phyloP scores from a whole-genome alignment of 2,888 invertebrate species.

The Caenorhabditis doughertyi region DNA sequence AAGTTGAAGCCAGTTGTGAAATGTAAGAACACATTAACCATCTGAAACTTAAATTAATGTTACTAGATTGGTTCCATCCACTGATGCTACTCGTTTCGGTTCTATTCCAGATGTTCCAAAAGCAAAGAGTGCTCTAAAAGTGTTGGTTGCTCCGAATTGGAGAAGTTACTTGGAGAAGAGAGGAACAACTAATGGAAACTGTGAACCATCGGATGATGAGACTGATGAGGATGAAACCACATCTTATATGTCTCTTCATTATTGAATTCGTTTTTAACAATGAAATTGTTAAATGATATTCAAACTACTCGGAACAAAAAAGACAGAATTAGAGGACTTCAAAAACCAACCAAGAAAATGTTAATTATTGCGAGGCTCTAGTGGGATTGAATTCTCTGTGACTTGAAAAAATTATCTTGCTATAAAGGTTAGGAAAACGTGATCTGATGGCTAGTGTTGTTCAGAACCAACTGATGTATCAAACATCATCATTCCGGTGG shows the following conservation, averaged over 20 bases:
- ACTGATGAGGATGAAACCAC: background rate
- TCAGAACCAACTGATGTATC: too few relatives aligned
- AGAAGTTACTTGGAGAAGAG: conserved; percentile 32
- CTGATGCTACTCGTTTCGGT: background rate
- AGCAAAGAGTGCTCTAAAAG: conserved; percentile 45
- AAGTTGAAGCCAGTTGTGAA: conserved; percentile 53
- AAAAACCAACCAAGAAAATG: too few relatives aligned
- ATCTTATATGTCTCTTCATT: conserved; percentile 23
- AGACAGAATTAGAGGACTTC: too few relatives aligned
- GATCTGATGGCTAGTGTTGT: too few relatives aligned
- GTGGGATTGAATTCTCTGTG: too few relatives aligned
- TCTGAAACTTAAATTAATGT: background rate
- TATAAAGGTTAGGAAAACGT: too few relatives aligned
- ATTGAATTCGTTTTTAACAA: background rate
- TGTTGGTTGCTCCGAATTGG: conserved; percentile 37
- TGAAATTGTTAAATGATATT: too few relatives aligned
- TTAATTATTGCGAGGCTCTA: too few relatives aligned
- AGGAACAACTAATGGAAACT: background rate
- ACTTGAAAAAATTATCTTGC: too few relatives aligned
- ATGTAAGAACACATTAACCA: background rate
- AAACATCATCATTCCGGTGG: too few relatives aligned
- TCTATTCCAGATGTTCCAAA: conserved; percentile 5
- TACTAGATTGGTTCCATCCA: conserved; percentile 7
- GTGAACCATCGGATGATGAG: background rate
- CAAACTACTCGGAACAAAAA: too few relatives aligned